Evolutionary conservation across 2,888 invertebrate genomes (phyloP).

Genomic region (Agrenia bidenticulata): DNA sequence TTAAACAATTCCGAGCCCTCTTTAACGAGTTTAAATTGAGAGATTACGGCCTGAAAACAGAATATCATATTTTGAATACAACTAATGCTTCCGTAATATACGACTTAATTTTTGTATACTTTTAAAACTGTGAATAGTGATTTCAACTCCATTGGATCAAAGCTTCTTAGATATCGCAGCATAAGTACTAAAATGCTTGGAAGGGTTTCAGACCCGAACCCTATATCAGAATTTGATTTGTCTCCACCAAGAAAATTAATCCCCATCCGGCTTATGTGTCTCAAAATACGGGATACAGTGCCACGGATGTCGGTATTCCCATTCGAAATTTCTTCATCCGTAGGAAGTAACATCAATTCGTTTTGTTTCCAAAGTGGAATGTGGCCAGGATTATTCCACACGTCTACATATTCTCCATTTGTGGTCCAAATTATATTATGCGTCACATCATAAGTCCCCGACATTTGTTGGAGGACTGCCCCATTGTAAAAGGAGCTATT

Average conservation of each 20-base stretch:
- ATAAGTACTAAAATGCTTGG: constrained; percentile 18
- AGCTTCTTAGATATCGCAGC: constrained; percentile 9
- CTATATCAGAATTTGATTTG: constrained; percentile 17
- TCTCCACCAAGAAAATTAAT: constrained; percentile 16
- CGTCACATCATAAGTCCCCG: constrained; percentile 55
- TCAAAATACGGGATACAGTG: background rate
- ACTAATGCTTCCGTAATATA: background rate
- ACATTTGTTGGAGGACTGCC: constrained; percentile 49
- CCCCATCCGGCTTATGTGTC: constrained; percentile 24
- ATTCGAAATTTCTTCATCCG: background rate
- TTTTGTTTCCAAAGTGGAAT: constrained; percentile 30
- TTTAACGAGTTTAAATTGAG: background rate
- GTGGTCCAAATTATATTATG: constrained; percentile 57
- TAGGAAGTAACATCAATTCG: constrained; percentile 10
- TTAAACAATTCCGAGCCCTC: constrained; percentile 10
- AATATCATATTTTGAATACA: background rate
- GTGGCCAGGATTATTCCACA: constrained; percentile 57
- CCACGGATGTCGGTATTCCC: background rate
- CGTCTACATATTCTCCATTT: constrained; percentile 56
- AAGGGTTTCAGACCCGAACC: constrained; percentile 11
- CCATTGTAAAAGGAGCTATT: constrained; percentile 29
- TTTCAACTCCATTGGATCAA: constrained; percentile 20
- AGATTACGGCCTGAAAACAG: background rate
- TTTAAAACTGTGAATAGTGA: constrained; percentile 19
- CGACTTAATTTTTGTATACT: constrained; percentile 13